A percentile compares a stretch with the other conserved stretches of the same genome.
Evolutionary conservation across 2,797 vertebrate genomes (phyloP).

Genomic region (Malacoctenus gilli): DNA sequence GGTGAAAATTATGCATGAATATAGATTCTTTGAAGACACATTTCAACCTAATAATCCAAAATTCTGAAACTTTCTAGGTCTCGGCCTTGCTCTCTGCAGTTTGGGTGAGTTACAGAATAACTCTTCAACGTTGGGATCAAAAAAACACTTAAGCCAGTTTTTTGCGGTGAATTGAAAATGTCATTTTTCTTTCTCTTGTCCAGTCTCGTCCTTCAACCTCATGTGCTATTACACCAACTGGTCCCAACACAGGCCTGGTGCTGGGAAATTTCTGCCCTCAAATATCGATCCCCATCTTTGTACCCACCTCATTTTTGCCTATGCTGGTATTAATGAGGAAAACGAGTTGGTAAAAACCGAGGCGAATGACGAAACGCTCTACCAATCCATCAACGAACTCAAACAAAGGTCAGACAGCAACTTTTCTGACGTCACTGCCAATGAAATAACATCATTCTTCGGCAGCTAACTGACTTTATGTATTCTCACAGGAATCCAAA

Average conservation of each 20-base stretch:
- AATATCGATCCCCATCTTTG: conserved; percentile 85
- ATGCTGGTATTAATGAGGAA: conserved; percentile 74
- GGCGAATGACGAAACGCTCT: conserved; percentile 79
- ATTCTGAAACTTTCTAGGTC: conserved; percentile 49
- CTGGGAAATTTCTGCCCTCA: conserved; percentile 72
- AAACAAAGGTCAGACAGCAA: conserved; percentile 73
- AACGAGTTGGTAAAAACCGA: conserved; percentile 77
- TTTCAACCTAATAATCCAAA: not conserved
- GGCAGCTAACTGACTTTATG: not conserved
- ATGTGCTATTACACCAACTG: conserved; percentile 88
- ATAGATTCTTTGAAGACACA: not conserved
- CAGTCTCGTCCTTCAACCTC: conserved; percentile 79
- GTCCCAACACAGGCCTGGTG: conserved; percentile 76
- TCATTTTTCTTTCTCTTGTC: not conserved
- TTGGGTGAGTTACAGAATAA: conserved; percentile 56
- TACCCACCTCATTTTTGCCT: conserved; percentile 88
- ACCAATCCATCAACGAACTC: conserved; percentile 79
- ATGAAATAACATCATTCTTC: not conserved
- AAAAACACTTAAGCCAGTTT: not conserved
- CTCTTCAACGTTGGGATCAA: not conserved
- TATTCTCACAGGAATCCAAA: conserved; percentile 73
- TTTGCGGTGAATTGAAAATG: not conserved
- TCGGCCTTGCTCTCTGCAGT: conserved; percentile 49
- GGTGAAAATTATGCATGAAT: not conserved
- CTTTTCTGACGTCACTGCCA: not conserved